Base-by-base conservation (phyloP, 23 tunicate genomes). In the Trididemnum clinides region DNA sequence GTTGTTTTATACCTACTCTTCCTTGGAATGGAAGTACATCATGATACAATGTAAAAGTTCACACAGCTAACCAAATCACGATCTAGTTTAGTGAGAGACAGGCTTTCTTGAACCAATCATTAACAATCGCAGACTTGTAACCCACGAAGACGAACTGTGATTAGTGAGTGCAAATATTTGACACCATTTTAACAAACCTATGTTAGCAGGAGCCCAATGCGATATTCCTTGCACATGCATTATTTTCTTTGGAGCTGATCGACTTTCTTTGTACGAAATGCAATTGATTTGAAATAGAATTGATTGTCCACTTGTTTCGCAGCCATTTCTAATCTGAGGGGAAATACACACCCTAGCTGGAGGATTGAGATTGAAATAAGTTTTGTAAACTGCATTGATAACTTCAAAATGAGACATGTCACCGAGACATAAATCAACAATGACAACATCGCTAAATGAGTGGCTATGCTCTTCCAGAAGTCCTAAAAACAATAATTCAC, bases 141-240 rank as follows among this genome's bases (percentile, higher is more conserved):
- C n/a, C n/a, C n/a, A n/a, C n/a, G n/a, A n/a, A n/a, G n/a, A n/a
- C n/a, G n/a, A n/a, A n/a, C n/a, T n/a, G n/a, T n/a, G n/a, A n/a
- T n/a, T n/a, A n/a, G n/a, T n/a, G n/a, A n/a, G n/a, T n/a, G n/a
- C n/a, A n/a, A n/a, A n/a, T n/a, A n/a, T n/a, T n/a, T n/a, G n/a
- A n/a, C n/a, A 44, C 54, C 10, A 44, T 15, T 34, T 71, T 26
- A 18, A 57, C 66, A 19, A 18, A 92, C 98, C 98, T 35, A 94
- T 89, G 57, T 89, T 94, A 4, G 94, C 90, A 33, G 98, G 94
- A 20, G 98, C 98, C 98, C 98, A 94, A 54, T 94, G 91, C 0
- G 98, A 94, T 23, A 94, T 85, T 1, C 93, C 79, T 77, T 89
- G 90, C 44, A 94, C 94, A 82, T 94, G 98, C 88, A 94, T 83